phyloP scores from a whole-genome alignment of 2,797 vertebrate genomes.

The Glossophaga mutica region DNA sequence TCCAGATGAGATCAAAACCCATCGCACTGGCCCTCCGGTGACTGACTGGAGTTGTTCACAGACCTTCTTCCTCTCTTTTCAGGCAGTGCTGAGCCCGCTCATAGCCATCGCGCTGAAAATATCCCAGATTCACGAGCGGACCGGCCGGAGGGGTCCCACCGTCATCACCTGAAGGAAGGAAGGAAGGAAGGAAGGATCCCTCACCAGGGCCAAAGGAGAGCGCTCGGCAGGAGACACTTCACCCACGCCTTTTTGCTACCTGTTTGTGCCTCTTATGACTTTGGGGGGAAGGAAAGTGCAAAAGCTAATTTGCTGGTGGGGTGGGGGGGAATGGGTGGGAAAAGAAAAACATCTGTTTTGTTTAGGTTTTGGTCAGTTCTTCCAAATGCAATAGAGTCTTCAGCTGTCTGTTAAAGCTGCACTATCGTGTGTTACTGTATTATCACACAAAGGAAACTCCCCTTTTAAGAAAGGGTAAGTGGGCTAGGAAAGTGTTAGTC shows the following conservation, averaged over 20 bases:
- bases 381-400: constrained; percentile 64
- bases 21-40: not conserved
- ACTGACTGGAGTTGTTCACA: not conserved
- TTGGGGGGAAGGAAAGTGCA: not conserved
- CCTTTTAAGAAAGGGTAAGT: not conserved
- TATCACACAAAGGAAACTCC: not conserved
- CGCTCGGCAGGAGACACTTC: constrained; percentile 67
- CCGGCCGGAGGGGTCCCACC: constrained; percentile 93
- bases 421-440: constrained; percentile 60
- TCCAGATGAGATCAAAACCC: not conserved
- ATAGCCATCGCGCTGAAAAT: constrained; percentile 98
- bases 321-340: not conserved
- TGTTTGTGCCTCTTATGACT: constrained; percentile 83
- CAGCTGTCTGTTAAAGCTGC: constrained; percentile 65
- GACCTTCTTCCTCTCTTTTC: constrained; percentile 57
- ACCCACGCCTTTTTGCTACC: constrained; percentile 73
- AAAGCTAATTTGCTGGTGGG: constrained; percentile 69
- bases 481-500: not conserved
- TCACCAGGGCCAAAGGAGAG: constrained; percentile 81
- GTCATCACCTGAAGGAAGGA: constrained; percentile 92
- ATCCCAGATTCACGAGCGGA: constrained; percentile 97
- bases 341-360: constrained; percentile 52
- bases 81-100: constrained; percentile 97
- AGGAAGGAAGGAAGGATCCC: not conserved
- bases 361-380: constrained; percentile 66